Conservation (phyloP, 2,888 invertebrate genomes). For the Cosmopolites sordidus region DNA sequence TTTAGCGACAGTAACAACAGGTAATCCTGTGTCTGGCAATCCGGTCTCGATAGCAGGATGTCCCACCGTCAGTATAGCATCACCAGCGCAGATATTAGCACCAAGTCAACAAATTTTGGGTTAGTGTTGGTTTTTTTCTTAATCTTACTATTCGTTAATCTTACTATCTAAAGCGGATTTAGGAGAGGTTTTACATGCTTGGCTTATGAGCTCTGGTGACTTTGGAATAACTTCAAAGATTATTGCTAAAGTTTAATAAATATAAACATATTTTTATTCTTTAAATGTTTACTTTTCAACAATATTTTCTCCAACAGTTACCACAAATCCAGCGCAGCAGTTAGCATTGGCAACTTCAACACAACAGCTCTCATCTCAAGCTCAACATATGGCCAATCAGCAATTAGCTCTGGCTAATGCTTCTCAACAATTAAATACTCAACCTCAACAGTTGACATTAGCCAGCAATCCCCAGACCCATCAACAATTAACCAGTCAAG, state of each 20-base stretch:
- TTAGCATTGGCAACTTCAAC: conserved; percentile 44
- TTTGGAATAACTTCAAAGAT: too few relatives aligned
- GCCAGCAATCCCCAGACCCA: conserved; percentile 32
- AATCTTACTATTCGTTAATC: neutral
- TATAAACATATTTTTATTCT: neutral
- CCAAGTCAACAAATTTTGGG: conserved; percentile 49
- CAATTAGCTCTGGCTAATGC: conserved; percentile 37
- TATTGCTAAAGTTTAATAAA: neutral
- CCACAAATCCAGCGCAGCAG: conserved; percentile 47
- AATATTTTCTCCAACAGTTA: conserved; percentile 36
- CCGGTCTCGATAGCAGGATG: conserved; percentile 55
- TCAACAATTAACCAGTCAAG: conserved; percentile 39
- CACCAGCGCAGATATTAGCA: conserved; percentile 50
- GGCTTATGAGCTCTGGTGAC: too few relatives aligned
- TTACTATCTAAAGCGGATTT: too few relatives aligned
- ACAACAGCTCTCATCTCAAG: conserved; percentile 37
- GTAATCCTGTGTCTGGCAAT: conserved; percentile 47
- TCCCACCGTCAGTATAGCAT: conserved; percentile 59
- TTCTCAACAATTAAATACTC: conserved; percentile 33
- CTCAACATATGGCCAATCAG: conserved; percentile 42
- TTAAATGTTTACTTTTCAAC: conserved; percentile 4
- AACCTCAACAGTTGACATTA: conserved; percentile 34
- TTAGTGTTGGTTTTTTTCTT: conserved; percentile 27
- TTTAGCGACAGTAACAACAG: conserved; percentile 56
- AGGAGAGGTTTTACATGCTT: too few relatives aligned